Evolutionary conservation across 2,888 invertebrate genomes (phyloP), one percentile per base, ranked within the genome.

Genomic region (Drosophila imparisetae): DNA sequence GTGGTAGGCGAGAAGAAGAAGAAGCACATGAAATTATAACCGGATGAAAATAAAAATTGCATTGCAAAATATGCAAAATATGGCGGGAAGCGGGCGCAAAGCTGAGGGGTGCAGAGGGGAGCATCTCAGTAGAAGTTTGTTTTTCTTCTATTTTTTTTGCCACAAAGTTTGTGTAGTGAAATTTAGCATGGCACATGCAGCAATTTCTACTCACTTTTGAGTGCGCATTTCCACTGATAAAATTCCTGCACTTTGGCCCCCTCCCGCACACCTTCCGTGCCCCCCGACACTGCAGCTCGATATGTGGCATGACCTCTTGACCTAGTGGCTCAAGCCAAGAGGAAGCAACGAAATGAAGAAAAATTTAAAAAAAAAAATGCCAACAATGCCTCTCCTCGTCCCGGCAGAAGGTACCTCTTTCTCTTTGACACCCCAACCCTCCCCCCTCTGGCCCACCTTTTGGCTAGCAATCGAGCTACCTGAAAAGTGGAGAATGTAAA

Each of bases 281-380:
- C 48, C 7, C 27, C 5, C 50, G 1, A 3, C 21, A 36, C 11
- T 15, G 15, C 32, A 24, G 58, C 58, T 34, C 5, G 78, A 78
- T 72, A 68, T 78, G 82, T 74, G 74, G 76, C 61, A 71, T 72
- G 82, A 89, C 85, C 85, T 78, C 89, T 87, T 89, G 85, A 89
- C 89, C 89, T 69, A 86, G 73, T 87, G 75, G 71, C 59, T 40
- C 40, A 34, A 49, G 50, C 65, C 45, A 24, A 36, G 52, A 42
- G 24, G 55, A 42, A 52, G 52, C 34, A 50, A 57, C n/a, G 10
- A 24, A 53, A 36, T 11, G 4, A 32, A 21, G 21, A 27, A 13
- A 15, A 36, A 13, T 6, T 4, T 13, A 30, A 8, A 48, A n/a
- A n/a, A n/a, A 27, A 38, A 45, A 45, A 45, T 61, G 52, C 29